These are phyloP conservation scores for Orgyia antiqua DNA, from an alignment of 2,888 invertebrate species.

Conservation along the genomic window DNA sequence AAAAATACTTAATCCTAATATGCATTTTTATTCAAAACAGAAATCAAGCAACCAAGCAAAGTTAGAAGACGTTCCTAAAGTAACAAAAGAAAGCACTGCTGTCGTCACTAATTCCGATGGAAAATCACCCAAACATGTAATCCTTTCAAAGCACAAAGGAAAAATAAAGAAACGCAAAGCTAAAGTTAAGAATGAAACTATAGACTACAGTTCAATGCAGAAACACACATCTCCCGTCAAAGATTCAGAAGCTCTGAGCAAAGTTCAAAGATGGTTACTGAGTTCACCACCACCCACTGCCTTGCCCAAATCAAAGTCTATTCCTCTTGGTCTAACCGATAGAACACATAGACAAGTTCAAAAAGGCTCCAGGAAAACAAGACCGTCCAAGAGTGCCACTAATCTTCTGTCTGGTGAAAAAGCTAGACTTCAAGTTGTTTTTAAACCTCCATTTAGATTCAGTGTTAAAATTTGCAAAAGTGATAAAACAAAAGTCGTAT, in stretches of 20 bases:
- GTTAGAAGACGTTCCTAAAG: constrained; percentile 53
- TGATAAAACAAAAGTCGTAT: constrained; percentile 81
- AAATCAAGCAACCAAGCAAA: constrained; percentile 56
- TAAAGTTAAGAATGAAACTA: constrained; percentile 84
- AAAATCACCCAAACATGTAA: constrained; percentile 75
- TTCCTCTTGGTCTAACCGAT: constrained; percentile 84
- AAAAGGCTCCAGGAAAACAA: constrained; percentile 73
- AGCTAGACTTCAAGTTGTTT: constrained; percentile 89
- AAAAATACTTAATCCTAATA: background rate
- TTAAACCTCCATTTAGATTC: constrained; percentile 92
- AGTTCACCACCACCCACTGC: constrained; percentile 82
- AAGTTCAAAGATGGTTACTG: constrained; percentile 91
- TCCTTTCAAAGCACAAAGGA: constrained; percentile 66
- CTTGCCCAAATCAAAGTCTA: constrained; percentile 90
- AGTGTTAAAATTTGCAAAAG: constrained; percentile 87
- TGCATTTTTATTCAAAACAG: constrained; percentile 26
- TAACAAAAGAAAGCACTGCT: constrained; percentile 60
- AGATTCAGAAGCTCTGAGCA: constrained; percentile 80
- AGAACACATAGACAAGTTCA: constrained; percentile 62
- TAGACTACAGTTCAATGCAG: constrained; percentile 86
- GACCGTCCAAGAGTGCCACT: constrained; percentile 83
- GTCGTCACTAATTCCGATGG: constrained; percentile 71
- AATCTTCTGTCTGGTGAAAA: constrained; percentile 82
- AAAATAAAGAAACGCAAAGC: constrained; percentile 75
- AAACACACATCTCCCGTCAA: constrained; percentile 76